Percentiles rank a stretch among this genome's conserved stretches.
Evolutionary conservation across 2,888 invertebrate genomes (phyloP).

Genomic region (Ceramica pisi): DNA sequence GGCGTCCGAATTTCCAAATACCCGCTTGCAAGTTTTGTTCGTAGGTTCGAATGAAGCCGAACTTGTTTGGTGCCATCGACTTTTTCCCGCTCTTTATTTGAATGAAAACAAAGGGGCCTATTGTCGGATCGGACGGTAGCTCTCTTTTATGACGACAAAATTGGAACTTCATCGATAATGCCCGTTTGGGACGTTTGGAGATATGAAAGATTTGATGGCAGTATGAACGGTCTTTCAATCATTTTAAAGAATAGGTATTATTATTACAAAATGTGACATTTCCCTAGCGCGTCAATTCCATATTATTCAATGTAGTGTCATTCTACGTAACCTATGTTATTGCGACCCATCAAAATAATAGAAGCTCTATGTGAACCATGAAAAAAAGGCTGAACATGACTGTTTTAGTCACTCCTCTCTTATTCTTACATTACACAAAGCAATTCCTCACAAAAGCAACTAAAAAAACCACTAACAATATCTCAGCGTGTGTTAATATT

Average conservation of each 20-base stretch:
- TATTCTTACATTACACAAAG: background rate
- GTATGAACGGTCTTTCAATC: background rate
- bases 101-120: slow-evolving; percentile 48
- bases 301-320: too few relatives aligned
- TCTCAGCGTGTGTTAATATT: slow-evolving; percentile 45
- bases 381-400: too few relatives aligned
- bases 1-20: slow-evolving; percentile 54
- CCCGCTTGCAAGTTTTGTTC: slow-evolving; percentile 33
- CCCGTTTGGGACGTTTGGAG: slow-evolving; percentile 10
- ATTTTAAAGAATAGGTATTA: background rate
- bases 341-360: too few relatives aligned
- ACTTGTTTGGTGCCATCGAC: slow-evolving; percentile 39
- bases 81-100: slow-evolving; percentile 54
- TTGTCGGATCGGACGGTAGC: slow-evolving; percentile 36
- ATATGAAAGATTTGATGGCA: slow-evolving; percentile 26
- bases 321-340: too few relatives aligned
- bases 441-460: slow-evolving; percentile 6
- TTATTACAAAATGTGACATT: too few relatives aligned
- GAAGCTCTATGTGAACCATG: too few relatives aligned
- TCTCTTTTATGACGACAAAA: slow-evolving; percentile 45
- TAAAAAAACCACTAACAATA: slow-evolving; percentile 24
- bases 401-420: background rate
- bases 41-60: slow-evolving; percentile 41
- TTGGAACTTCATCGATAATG: slow-evolving; percentile 50
- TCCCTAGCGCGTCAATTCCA: too few relatives aligned